Evolutionary conservation across 1,140 invertebrate species (phyloP).

Genomic region (Drosophila murphyi): DNA sequence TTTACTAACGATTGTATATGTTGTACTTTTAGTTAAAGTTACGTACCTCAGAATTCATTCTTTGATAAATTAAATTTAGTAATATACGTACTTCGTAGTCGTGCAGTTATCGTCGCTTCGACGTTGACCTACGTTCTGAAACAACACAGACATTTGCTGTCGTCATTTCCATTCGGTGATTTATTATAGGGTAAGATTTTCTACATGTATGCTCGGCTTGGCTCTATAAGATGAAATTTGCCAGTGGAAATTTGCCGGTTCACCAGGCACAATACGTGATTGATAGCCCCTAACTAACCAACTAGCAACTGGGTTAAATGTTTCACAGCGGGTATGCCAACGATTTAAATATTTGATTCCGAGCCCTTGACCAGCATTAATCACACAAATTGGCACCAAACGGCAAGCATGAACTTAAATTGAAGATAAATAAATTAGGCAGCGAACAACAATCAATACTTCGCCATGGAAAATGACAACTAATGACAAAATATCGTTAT

Average conservation of each 20-base stretch:
- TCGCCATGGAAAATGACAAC: background rate
- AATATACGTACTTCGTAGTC: constrained; percentile 6
- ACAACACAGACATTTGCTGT: constrained; percentile 56
- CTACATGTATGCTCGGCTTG: constrained; percentile 12
- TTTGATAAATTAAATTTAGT: background rate
- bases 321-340: constrained; percentile 32
- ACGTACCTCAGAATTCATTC: no score
- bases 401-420: constrained; percentile 28
- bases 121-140: constrained; percentile 22
- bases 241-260: constrained; percentile 46
- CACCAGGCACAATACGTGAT: constrained; percentile 62
- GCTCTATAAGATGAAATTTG: constrained; percentile 8
- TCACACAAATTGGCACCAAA: constrained; percentile 46
- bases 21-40: no score
- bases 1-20: no score
- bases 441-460: background rate
- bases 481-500: background rate
- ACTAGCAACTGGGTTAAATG: constrained; percentile 59
- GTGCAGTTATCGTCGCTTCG: background rate
- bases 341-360: constrained; percentile 41
- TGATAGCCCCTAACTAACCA: constrained; percentile 54
- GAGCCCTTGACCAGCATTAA: constrained; percentile 37
- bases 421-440: constrained; percentile 17
- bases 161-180: constrained; percentile 67
- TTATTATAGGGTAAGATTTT: constrained; percentile 72